A percentile compares a stretch with the other conserved stretches of the same genome.
Conservation (phyloP, 2,797 vertebrate species). For the Anguilla anguilla region DNA sequence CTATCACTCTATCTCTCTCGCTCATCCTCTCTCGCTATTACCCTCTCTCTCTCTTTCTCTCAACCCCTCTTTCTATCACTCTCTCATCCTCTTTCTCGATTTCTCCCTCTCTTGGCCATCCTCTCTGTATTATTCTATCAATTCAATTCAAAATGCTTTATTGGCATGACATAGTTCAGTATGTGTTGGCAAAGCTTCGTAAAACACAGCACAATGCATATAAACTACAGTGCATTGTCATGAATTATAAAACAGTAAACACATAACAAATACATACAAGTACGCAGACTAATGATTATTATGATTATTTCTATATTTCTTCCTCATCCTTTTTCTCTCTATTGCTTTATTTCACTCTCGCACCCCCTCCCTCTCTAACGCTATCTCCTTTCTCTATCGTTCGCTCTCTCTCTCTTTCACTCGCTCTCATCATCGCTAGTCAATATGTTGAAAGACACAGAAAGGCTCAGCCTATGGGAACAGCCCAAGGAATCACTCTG, state of each 20-base stretch:
- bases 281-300: too few species aligned
- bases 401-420: background rate
- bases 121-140: too few species aligned
- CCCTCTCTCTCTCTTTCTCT: background rate
- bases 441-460: slow-evolving; percentile 27
- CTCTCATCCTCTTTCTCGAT: background rate
- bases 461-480: slow-evolving; percentile 42
- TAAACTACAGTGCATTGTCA: too few species aligned
- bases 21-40: slow-evolving; percentile 13
- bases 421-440: background rate
- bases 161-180: too few species aligned
- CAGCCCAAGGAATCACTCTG: slow-evolving; percentile 58
- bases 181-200: too few species aligned
- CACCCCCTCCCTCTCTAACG: background rate
- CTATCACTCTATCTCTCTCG: background rate
- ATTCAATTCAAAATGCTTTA: too few species aligned
- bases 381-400: background rate
- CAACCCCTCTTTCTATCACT: background rate
- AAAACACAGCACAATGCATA: too few species aligned
- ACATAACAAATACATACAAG: too few species aligned
- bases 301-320: background rate
- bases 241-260: too few species aligned
- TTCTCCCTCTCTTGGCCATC: too few species aligned
- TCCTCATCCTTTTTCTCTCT: too few species aligned
- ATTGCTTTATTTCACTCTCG: background rate